Base-by-base conservation (phyloP, 2,113 vertebrate genomes). In the Orientallactaga bullata region DNA sequence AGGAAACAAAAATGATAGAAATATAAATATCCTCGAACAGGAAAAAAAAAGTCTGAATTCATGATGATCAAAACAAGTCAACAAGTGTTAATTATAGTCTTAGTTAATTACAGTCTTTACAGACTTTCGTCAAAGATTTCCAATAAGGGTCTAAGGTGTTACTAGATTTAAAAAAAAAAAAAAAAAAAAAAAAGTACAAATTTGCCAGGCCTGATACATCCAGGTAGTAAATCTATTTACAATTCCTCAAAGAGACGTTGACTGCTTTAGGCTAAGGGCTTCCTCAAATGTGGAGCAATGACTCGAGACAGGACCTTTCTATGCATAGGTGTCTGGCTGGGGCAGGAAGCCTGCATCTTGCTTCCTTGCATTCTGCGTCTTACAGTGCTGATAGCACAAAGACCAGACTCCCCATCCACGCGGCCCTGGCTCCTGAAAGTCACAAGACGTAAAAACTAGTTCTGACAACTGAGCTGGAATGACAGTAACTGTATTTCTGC, bases 401-500 rank as follows among this genome's bases (percentile, higher is more conserved):
- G 42, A 42, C 7, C 4, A 21, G n/a, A n/a, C n/a, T n/a, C n/a
- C n/a, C n/a, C n/a, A n/a, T n/a, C n/a, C n/a, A n/a, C n/a, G n/a
- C 30, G 35, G 86, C n/a, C 1, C 21, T 26, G 47, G n/a, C 65
- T 82, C 47, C 94, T 85, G 32, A 85, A 92, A 90, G 65, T 94
- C 81, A 72, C 21, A 81, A 82, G 88, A 92, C 26, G 28, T 89
- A 73, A 90, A 90, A 65, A 32, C 58, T 90, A 85, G 28, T 71
- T 85, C 81, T 93, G 69, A 84, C 2, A 1, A 86, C 47, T 94
- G 24, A 5, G 17, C 35, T 61, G 58, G 87, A 89, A 60, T 87
- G 94, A 89, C 68, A 96, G 66, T 78, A 96, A 93, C 61, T 92
- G 68, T 74, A n/a, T 71, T 95, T 95, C 77, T 93, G 89, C 92